Evolutionary conservation across 2,888 invertebrate genomes (phyloP).

Genomic region (Mantis religiosa): DNA sequence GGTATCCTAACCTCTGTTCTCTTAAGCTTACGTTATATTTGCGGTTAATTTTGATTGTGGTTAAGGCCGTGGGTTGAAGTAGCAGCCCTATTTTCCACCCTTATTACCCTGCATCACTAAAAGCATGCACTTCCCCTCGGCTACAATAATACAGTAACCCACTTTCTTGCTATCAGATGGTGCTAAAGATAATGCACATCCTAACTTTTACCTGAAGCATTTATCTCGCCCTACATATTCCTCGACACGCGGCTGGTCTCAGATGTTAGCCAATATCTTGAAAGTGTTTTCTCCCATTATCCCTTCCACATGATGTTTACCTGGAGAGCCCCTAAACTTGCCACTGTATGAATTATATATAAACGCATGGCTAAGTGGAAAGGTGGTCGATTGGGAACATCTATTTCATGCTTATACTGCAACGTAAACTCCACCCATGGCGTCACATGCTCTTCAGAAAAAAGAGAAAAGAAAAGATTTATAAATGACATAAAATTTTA

Average conservation of each 20-base stretch:
- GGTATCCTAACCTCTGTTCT: no score
- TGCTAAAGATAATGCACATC: neutral
- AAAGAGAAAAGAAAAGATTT: no score
- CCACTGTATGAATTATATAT: neutral
- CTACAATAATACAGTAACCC: neutral
- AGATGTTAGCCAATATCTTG: slow-evolving; percentile 7
- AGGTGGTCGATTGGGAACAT: neutral
- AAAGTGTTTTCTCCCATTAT: neutral
- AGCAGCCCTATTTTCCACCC: no score
- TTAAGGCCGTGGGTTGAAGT: no score
- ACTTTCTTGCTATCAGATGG: neutral
- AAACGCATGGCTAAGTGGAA: neutral
- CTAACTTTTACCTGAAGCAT: neutral
- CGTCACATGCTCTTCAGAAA: no score
- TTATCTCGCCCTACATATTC: neutral
- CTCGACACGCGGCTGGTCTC: neutral
- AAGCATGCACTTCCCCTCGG: neutral
- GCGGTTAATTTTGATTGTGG: no score
- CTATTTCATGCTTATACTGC: neutral
- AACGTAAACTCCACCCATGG: neutral
- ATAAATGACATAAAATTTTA: no score
- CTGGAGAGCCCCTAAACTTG: neutral
- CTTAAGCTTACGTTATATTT: no score
- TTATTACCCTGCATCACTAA: neutral
- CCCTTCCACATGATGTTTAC: neutral